Base-by-base conservation (phyloP, 2,888 invertebrate species). In the Diarsia dahlii region DNA sequence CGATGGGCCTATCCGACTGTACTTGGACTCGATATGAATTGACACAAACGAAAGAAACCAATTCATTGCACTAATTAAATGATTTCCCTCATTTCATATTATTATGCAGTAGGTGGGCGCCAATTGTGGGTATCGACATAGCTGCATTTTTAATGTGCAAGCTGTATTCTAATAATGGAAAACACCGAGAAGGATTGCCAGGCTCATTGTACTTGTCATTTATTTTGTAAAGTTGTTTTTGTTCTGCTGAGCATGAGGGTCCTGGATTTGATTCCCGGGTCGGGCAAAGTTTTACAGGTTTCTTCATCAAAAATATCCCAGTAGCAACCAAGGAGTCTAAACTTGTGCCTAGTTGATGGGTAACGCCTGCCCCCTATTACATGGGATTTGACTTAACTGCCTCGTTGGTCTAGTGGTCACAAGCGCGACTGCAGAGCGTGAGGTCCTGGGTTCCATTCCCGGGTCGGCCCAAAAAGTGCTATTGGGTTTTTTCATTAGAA, bases 1-100 rank as follows among this genome's bases (percentile, higher is more conserved):
- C 92, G 88, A 90, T 86, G 90, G 90, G 91, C 92, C 92, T 92
- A 90, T 69, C 52, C 18, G 13, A 69, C 91, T 91, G 89, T 92
- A 78, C 91, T 91, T 91, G 71, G 90, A 87, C 90, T 89, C 88
- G 84, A 89, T 91, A 90, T 88, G 88, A 91, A 91, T 92, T 86
- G 85, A 88, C 85, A 87, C 73, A 87, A 85, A 77, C 63, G 70
- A 76, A 76, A 68, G 60, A 73, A 87, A 78, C 71, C 64, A 73
- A 54, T 68, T 60, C 52, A 81, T 74, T 81, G 76, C 46, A 9
- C 60, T 73, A 60, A 89, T 84, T 89, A 68, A 87, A 85, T 76
- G 74, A 84, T 85, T 81, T 80, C 68, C 58, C 64, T 76, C 18
- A 81, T 74, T 88, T 73, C 23, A 54, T 66, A 39, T 69, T 48